Evolutionary conservation across 2,797 vertebrate genomes (phyloP), one percentile per base, ranked within the genome.

Genomic region (Jordanella pulchra): DNA sequence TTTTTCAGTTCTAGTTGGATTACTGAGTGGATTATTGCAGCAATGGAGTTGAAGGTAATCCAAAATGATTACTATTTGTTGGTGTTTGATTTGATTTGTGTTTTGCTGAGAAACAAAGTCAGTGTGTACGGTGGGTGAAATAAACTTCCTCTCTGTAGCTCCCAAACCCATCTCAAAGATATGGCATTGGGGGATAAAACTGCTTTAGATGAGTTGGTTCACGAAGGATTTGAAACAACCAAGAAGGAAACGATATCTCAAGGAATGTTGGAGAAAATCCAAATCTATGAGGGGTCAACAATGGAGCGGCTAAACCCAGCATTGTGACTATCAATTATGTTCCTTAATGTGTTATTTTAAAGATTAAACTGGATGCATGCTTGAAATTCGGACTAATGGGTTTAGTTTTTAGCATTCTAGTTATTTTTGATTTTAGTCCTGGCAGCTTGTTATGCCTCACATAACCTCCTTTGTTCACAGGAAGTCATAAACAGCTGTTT

Each of bases 11-110:
- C 71, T 44, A 28, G 23, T 17, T 71, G 86, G 89, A 88, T 78
- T 77, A 73, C 69, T 76, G 56, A 75, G 56, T 54, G 80, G 86
- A 84, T 14, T 44, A 27, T 69, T 23, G n/a, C 75, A 69, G 65
- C 75, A 76, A 87, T 87, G 89, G 81, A 78, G 66, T 53, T 71
- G 21, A 81, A 93, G 89, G 91, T 93, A 90, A 77, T 79, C 23
- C 5, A 51, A 9, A 45, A 51, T 11, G 23, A 14, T 65, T 61
- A 2, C 67, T 50, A 9, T 58, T 45, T 35, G 1, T 2, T 5
- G 9, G 1, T 67, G 18, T 63, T 45, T 42, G 11, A 53, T 35
- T 2, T 47, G 50, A 25, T 51, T 14, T 64, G 9, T 47, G 56
- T 42, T 1, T 56, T 39, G 15, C 39, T 3, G 13, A 30, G 25